These are phyloP conservation scores for Neuroterus valhalla DNA, from an alignment of 1,140 invertebrate genomes.

Conservation along the genomic window DNA sequence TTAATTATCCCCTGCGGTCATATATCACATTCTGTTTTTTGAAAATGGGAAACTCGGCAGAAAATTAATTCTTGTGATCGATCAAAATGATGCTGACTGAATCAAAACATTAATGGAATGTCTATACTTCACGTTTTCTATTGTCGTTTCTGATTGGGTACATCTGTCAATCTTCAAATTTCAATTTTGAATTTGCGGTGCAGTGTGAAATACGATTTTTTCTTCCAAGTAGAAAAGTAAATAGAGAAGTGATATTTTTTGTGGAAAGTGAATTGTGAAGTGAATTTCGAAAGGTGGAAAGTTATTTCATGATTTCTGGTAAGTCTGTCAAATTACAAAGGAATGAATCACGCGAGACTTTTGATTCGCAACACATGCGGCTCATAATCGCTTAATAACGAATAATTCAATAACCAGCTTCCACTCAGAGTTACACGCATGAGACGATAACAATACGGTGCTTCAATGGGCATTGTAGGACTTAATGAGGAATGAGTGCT, in stretches of 20 bases:
- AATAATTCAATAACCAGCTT: conserved; percentile 44
- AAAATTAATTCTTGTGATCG: not conserved
- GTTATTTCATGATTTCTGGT: no score
- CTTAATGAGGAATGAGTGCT: conserved; percentile 20
- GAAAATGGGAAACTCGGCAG: not conserved
- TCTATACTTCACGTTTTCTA: not conserved
- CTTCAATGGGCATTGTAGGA: not conserved
- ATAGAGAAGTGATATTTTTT: no score
- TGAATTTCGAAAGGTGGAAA: no score
- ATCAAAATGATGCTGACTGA: not conserved
- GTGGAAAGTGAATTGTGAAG: no score
- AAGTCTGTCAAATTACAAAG: not conserved
- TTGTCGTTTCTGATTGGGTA: conserved; percentile 11
- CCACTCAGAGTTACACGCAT: conserved; percentile 15
- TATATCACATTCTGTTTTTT: not conserved
- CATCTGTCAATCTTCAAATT: conserved; percentile 3
- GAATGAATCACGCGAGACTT: not conserved
- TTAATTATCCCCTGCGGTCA: conserved; percentile 8
- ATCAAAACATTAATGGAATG: not conserved
- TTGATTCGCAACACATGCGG: not conserved
- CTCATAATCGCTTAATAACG: conserved; percentile 37
- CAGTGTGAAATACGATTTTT: no score
- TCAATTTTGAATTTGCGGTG: not conserved
- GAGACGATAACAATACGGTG: conserved; percentile 9
- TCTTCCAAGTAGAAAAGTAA: no score